Evolutionary conservation across 2,888 invertebrate species (phyloP).

Genomic region (Petrolisthes cinctipes): DNA sequence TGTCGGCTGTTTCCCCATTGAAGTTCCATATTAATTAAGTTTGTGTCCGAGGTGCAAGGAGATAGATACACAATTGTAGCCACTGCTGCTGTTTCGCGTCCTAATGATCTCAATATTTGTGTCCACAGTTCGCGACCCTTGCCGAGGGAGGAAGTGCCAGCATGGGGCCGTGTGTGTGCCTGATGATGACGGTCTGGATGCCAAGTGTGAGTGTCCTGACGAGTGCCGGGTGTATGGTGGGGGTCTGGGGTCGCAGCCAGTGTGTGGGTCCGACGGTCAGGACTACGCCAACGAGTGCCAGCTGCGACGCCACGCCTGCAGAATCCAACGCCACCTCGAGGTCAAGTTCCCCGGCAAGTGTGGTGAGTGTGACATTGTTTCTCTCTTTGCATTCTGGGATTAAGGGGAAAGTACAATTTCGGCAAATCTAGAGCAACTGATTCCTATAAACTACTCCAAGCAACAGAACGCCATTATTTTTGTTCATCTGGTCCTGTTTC

Average conservation of each 20-base stretch:
- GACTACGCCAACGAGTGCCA: slow-evolving; percentile 64
- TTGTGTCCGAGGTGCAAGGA: too few relatives aligned
- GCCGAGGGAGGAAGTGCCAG: slow-evolving; percentile 56
- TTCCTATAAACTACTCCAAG: too few relatives aligned
- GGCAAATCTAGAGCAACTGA: too few relatives aligned
- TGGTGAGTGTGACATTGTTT: slow-evolving; percentile 44
- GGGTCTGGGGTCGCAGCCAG: slow-evolving; percentile 25
- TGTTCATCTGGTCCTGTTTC: too few relatives aligned
- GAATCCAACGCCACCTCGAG: slow-evolving; percentile 49
- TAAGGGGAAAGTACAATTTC: too few relatives aligned
- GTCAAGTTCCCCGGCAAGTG: slow-evolving; percentile 62
- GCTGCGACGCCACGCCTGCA: slow-evolving; percentile 58
- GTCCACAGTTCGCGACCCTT: slow-evolving; percentile 59
- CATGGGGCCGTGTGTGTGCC: slow-evolving; percentile 63
- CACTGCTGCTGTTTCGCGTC: background rate
- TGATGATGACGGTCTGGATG: slow-evolving; percentile 30
- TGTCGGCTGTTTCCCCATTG: too few relatives aligned
- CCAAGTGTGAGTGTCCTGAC: slow-evolving; percentile 60
- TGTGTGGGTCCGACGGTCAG: slow-evolving; percentile 65
- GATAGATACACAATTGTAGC: background rate
- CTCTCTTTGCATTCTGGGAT: background rate
- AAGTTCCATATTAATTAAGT: too few relatives aligned
- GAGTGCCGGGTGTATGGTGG: slow-evolving; percentile 56
- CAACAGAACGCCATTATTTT: too few relatives aligned
- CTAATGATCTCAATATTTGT: slow-evolving; percentile 5